Percentiles rank a stretch among this genome's conserved stretches.
Conservation (phyloP, 2,113 vertebrate species). For the Naja naja region DNA sequence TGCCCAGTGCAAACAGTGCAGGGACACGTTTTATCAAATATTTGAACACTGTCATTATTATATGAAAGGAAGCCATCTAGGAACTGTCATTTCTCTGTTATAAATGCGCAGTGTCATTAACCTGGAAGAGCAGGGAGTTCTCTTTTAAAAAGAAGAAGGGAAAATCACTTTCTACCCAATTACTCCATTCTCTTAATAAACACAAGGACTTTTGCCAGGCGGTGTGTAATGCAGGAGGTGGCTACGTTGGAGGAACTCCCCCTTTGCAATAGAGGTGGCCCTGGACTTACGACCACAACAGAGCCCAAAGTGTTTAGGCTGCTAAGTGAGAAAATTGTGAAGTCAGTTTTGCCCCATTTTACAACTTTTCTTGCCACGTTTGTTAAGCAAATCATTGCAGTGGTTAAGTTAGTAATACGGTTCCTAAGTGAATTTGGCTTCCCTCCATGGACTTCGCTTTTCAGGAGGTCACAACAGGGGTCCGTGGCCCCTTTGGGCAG, state of each 20-base stretch:
- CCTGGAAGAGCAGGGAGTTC: too few relatives aligned
- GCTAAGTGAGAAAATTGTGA: too few relatives aligned
- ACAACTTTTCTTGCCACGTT: too few relatives aligned
- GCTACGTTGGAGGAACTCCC: constrained; percentile 33
- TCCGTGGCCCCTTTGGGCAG: too few relatives aligned
- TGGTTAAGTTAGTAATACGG: too few relatives aligned
- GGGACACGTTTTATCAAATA: not conserved
- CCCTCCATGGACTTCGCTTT: too few relatives aligned
- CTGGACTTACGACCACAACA: too few relatives aligned
- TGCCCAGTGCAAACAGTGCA: not conserved
- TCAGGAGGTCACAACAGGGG: too few relatives aligned
- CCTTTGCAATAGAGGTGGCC: constrained; percentile 37
- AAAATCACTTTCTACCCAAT: constrained; percentile 19
- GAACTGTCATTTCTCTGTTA: not conserved
- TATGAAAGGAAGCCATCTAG: not conserved
- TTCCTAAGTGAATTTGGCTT: too few relatives aligned
- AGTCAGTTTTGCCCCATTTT: too few relatives aligned
- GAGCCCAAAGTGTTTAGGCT: too few relatives aligned
- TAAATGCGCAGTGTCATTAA: not conserved
- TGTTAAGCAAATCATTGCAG: too few relatives aligned
- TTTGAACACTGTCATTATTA: not conserved
- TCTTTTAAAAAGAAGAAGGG: not conserved
- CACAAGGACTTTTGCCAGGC: constrained; percentile 50
- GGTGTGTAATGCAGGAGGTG: constrained; percentile 49
- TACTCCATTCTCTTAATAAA: constrained; percentile 33